phyloP scores from a whole-genome alignment of 23 tunicate species.

The Phallusia fumigata region DNA sequence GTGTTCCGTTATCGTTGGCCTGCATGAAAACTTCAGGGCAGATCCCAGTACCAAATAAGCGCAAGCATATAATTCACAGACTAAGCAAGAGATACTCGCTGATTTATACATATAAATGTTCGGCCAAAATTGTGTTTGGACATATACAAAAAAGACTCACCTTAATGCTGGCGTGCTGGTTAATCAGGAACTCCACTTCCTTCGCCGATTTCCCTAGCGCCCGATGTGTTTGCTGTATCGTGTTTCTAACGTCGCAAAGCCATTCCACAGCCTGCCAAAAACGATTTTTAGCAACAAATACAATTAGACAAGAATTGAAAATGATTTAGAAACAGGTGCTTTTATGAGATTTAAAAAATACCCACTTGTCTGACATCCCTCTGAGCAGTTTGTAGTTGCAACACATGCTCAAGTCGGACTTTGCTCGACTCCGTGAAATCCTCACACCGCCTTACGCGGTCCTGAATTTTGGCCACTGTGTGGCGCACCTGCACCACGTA shows the following conservation, averaged over 20 bases:
- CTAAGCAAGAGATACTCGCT: no score
- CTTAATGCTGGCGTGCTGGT: slow-evolving; percentile 64
- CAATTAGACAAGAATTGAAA: not conserved
- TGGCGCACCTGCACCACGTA: slow-evolving; percentile 12
- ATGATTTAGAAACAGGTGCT: not conserved
- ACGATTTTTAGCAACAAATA: not conserved
- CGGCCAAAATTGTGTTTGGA: no score
- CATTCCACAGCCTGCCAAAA: slow-evolving; percentile 66
- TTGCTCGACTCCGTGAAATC: slow-evolving; percentile 46
- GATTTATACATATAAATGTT: no score
- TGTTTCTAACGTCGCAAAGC: slow-evolving; percentile 48
- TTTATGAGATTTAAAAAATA: not conserved
- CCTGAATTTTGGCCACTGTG: slow-evolving; percentile 12
- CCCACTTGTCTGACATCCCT: slow-evolving; percentile 63
- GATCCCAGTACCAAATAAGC: no score
- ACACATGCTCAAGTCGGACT: slow-evolving; percentile 57
- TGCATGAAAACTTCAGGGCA: no score
- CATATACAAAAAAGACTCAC: no score
- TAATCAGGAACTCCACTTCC: slow-evolving; percentile 57
- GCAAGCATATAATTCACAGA: no score
- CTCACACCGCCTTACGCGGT: slow-evolving; percentile 29
- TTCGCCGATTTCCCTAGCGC: slow-evolving; percentile 73
- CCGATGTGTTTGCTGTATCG: slow-evolving; percentile 43
- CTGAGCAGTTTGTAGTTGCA: slow-evolving; percentile 70
- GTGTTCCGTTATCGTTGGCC: no score